Percentiles rank a stretch among this genome's conserved stretches.
Evolutionary conservation across 2,797 vertebrate genomes (phyloP).

Genomic region (Lophius americanus): DNA sequence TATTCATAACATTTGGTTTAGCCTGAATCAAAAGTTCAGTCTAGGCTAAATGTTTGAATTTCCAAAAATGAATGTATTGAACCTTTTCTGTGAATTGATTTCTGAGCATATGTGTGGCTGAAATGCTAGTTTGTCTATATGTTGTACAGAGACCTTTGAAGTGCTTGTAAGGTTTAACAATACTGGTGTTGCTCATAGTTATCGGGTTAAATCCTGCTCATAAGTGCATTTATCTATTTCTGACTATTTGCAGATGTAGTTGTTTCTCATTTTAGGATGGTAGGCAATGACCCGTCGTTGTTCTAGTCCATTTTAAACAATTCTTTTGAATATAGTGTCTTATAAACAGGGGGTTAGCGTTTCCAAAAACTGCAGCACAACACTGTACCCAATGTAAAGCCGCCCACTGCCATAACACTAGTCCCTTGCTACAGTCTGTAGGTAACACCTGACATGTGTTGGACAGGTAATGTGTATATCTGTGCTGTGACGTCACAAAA

Average conservation of each 20-base stretch:
- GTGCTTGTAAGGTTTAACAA: too few relatives aligned
- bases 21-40: background rate
- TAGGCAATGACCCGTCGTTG: background rate
- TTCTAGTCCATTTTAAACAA: background rate
- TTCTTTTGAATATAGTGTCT: conserved; percentile 13
- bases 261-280: background rate
- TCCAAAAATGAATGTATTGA: conserved; percentile 39
- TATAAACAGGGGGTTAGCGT: conserved; percentile 1
- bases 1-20: conserved; percentile 16
- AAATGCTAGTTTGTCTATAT: background rate
- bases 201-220: background rate
- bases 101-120: background rate
- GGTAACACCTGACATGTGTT: background rate
- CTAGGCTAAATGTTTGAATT: background rate
- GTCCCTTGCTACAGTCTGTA: background rate
- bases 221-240: conserved; percentile 37
- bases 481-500: background rate
- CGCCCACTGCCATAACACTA: background rate
- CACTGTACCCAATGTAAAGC: background rate
- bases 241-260: background rate
- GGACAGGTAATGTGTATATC: conserved; percentile 11
- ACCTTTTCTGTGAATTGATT: conserved; percentile 26
- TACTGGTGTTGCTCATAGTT: too few relatives aligned
- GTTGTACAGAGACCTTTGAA: too few relatives aligned
- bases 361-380: conserved; percentile 13